Evolutionary conservation across 1,140 invertebrate genomes (phyloP).

Genomic region (Eufriesea mexicana): DNA sequence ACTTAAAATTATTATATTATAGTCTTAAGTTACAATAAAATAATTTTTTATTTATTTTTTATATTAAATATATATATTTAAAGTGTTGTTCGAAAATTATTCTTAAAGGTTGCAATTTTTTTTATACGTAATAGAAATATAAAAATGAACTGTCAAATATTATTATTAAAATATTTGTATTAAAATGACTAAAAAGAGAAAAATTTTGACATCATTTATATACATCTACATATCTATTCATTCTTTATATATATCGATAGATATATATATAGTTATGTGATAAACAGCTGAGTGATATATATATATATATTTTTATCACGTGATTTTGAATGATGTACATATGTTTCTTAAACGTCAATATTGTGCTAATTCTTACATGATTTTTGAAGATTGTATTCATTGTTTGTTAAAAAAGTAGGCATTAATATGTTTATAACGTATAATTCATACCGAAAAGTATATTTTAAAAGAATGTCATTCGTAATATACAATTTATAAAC

Average conservation of each 20-base stretch:
- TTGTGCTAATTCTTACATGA: neutral
- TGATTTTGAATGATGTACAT: neutral
- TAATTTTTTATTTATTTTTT: too few species aligned
- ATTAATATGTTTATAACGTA: neutral
- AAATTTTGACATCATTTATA: too few species aligned
- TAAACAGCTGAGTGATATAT: neutral
- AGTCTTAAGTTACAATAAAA: too few species aligned
- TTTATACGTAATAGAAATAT: neutral
- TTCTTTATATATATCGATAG: too few species aligned
- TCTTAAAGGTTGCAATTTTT: neutral
- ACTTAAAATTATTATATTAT: too few species aligned
- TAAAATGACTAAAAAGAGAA: neutral
- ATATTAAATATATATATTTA: too few species aligned
- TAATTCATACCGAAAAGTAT: neutral
- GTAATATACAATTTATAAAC: neutral
- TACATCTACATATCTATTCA: too few species aligned
- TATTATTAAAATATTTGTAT: neutral
- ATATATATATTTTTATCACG: neutral
- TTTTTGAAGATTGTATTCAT: neutral
- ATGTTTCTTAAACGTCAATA: conserved; percentile 20
- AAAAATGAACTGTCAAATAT: neutral
- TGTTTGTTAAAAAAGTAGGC: neutral
- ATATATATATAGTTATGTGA: neutral
- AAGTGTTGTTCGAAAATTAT: neutral
- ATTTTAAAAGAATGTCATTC: neutral